A percentile compares a stretch with the other conserved stretches of the same genome.
These are phyloP conservation scores for Patella ulyssiponensis DNA, from an alignment of 2,888 invertebrate species.

Conservation along the genomic window DNA sequence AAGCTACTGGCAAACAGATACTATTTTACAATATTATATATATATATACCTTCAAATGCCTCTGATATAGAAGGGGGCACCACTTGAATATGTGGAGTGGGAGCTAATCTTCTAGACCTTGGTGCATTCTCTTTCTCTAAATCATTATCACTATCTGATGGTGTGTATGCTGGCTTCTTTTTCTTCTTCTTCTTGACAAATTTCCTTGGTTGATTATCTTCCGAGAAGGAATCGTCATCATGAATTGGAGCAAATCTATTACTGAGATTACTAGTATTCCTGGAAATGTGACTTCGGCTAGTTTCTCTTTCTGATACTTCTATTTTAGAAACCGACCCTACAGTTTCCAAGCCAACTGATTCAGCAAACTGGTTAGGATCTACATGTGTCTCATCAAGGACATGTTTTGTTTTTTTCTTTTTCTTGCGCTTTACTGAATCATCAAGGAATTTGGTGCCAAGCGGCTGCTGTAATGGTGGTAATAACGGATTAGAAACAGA, in stretches of 20 bases:
- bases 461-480: conserved; percentile 51
- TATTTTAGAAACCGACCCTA: conserved; percentile 40
- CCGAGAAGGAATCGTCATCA: conserved; percentile 15
- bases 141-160: not conserved
- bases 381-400: conserved; percentile 21
- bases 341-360: conserved; percentile 28
- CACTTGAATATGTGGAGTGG: not conserved
- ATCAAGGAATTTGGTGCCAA: conserved; percentile 42
- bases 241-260: conserved; percentile 20
- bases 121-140: not conserved
- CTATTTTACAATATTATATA: not conserved
- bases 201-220: conserved; percentile 23
- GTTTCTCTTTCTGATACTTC: conserved; percentile 29
- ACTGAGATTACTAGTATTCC: conserved; percentile 16
- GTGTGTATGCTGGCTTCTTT: conserved; percentile 22
- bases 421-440: conserved; percentile 26
- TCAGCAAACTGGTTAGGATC: conserved; percentile 26
- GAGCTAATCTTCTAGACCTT: not conserved
- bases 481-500: conserved; percentile 36
- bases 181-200: conserved; percentile 26
- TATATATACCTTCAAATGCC: conserved; percentile 1
- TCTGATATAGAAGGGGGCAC: conserved; percentile 1
- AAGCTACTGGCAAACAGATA: no score
- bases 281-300: conserved; percentile 18
- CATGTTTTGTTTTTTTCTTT: conserved; percentile 33